Base-by-base conservation (phyloP, 1,140 invertebrate species). In the Branchinecta lynchi region DNA sequence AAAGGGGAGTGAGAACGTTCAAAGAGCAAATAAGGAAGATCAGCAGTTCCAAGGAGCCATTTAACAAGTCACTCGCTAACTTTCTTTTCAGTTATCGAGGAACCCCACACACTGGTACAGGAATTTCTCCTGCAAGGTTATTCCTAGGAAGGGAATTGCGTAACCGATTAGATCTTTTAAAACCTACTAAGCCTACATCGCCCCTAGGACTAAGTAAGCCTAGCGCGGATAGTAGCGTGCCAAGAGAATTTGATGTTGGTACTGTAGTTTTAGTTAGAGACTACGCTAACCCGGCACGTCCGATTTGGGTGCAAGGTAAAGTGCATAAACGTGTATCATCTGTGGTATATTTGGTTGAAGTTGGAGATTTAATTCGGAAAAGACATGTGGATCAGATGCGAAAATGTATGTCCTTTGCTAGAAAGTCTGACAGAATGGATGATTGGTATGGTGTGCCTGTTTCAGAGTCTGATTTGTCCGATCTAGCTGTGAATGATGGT, bases 101-200 rank as follows among this genome's bases (percentile, higher is more conserved):
- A 45, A 74, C 70, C 15, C 72, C 70, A 32, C 73, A 74, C 65
- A 68, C 67, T 15, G 71, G 68, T 12, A 74, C 72, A 7, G 73
- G 72, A 15, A 45, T 44, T 65, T 45, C 67, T 10, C 73, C 73
- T 9, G 69, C 72, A 7, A 70, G 70, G 66, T 20, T 72, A 43
- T 66, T 74, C 15, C 45, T 70, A 45, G 60, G 68, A 9, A n/a
- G 65, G 8, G 65, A 66, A 32, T 67, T 66, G 10, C 45, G 69
- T 65, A 69, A 68, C 8, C 20, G 21, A n/a, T 20, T 73, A 9
- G 71, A 74, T 65, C 65, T 72, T 45, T 17, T 73, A 17, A 65
- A 51, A 51, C 72, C 73, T 2, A 60, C 51, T 15, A 15, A 12
- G 51, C 12, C 17, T 60, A 60, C 51, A 60, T 12, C 12, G 12